phyloP scores from a whole-genome alignment of 2,888 invertebrate genomes.

The Amiota minor region DNA sequence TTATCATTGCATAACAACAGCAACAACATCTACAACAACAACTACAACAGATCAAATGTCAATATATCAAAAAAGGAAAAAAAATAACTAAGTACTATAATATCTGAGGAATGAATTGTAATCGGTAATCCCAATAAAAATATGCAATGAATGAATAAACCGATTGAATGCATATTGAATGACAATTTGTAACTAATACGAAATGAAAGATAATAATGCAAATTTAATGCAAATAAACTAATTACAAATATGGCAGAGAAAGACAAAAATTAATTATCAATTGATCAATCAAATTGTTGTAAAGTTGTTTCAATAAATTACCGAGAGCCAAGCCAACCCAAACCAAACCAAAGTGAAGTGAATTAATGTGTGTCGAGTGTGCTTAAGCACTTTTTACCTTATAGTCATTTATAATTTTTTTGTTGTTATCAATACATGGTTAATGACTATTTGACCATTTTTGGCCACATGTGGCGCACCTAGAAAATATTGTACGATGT shows the following conservation, averaged over 20 bases:
- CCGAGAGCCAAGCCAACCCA: neutral
- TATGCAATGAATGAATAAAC: neutral
- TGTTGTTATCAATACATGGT: slow-evolving; percentile 21
- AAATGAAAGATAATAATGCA: slow-evolving; percentile 22
- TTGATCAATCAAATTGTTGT: slow-evolving; percentile 21
- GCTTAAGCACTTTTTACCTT: neutral
- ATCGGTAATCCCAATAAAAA: too few relatives aligned
- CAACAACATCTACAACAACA: neutral
- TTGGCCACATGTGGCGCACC: slow-evolving; percentile 9
- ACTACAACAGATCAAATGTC: neutral
- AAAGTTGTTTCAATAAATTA: slow-evolving; percentile 25
- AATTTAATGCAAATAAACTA: slow-evolving; percentile 23
- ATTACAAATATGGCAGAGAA: slow-evolving; percentile 2
- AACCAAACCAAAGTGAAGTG: neutral
- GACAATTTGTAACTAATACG: slow-evolving; percentile 28
- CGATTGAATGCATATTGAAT: slow-evolving; percentile 11
- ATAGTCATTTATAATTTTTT: neutral
- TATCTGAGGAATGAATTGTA: too few relatives aligned
- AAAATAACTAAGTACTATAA: too few relatives aligned
- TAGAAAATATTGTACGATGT: slow-evolving; percentile 4
- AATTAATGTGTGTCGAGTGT: slow-evolving; percentile 6
- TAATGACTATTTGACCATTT: slow-evolving; percentile 29
- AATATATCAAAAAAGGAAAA: too few relatives aligned
- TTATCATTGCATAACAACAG: slow-evolving; percentile 22
- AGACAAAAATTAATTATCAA: slow-evolving; percentile 19